phyloP scores from a whole-genome alignment of 2,797 vertebrate species.

The Macrochelys suwanniensis region DNA sequence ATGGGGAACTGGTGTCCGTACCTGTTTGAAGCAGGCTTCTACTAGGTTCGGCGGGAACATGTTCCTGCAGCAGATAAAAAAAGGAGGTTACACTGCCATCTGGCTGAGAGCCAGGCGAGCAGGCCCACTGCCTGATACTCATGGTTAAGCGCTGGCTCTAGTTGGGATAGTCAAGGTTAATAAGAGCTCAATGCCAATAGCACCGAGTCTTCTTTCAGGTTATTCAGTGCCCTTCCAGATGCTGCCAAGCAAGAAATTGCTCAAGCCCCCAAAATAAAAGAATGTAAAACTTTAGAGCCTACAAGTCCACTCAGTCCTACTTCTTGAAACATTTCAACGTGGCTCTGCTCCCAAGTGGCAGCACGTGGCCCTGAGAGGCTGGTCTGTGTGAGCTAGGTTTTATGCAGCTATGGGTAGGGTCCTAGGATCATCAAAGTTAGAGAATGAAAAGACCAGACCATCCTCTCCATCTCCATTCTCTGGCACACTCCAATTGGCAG shows the following conservation, averaged over 20 bases:
- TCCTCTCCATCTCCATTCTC: neutral
- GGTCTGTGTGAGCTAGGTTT: neutral
- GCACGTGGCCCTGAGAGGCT: neutral
- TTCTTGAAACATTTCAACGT: neutral
- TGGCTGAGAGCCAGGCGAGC: neutral
- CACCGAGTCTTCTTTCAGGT: neutral
- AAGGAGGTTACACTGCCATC: constrained; percentile 4
- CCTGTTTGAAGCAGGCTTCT: constrained; percentile 99
- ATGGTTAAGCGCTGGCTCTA: neutral
- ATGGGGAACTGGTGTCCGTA: constrained; percentile 69
- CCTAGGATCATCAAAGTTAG: neutral
- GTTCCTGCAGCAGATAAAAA: constrained; percentile 86
- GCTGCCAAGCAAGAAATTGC: neutral
- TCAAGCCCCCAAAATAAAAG: no score
- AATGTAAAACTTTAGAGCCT: no score
- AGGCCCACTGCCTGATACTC: neutral
- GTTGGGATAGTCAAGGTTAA: neutral
- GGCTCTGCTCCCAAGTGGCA: neutral
- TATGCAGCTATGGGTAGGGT: neutral
- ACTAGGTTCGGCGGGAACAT: constrained; percentile 98
- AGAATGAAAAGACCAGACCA: neutral
- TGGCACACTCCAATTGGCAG: neutral
- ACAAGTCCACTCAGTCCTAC: no score
- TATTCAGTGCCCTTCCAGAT: neutral
- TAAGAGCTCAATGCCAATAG: neutral